Evolutionary conservation across 2,113 vertebrate species (phyloP).

Genomic region (Leiothrix lutea): DNA sequence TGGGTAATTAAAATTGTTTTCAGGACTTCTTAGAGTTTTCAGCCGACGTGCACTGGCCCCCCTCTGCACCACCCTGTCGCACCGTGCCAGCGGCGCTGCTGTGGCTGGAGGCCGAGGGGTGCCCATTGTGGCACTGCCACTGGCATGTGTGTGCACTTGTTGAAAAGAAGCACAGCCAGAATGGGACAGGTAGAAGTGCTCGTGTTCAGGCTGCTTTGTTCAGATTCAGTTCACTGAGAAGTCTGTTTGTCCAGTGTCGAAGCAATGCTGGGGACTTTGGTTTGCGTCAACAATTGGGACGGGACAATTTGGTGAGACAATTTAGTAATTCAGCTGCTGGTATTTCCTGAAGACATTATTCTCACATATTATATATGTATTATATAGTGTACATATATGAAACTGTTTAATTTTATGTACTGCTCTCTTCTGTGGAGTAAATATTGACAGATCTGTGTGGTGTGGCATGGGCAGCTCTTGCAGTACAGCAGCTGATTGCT

Average conservation of each 20-base stretch:
- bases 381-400: background rate
- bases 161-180: background rate
- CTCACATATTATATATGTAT: background rate
- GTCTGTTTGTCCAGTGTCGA: background rate
- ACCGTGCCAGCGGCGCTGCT: rapidly evolving
- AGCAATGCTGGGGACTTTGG: background rate
- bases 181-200: background rate
- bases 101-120: rapidly evolving
- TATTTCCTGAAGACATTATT: background rate
- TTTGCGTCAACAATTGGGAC: rapidly evolving
- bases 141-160: rapidly evolving
- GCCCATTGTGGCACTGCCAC: rapidly evolving
- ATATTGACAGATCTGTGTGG: background rate
- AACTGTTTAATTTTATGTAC: background rate
- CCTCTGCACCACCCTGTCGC: rapidly evolving
- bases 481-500: background rate
- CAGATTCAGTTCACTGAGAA: background rate
- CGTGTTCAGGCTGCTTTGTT: background rate
- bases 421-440: background rate
- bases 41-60: rapidly evolving
- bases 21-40: background rate
- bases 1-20: background rate
- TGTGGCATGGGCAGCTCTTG: background rate
- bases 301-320: background rate
- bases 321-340: background rate